These are phyloP conservation scores for Aphis craccivora DNA, from an alignment of 1,140 invertebrate genomes.

Conservation along the genomic window DNA sequence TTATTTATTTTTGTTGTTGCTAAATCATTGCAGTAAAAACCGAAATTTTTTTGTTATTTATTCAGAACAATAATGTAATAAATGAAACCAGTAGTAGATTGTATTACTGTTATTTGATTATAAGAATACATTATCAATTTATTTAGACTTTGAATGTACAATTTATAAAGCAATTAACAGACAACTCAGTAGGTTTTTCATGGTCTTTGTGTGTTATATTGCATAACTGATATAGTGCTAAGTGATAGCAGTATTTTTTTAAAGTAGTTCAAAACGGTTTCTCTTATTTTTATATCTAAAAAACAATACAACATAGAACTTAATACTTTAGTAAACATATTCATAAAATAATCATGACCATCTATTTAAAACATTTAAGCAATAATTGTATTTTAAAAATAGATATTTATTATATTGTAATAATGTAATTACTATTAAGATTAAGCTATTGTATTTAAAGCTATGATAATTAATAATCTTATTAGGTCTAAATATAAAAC, in stretches of 20 bases:
- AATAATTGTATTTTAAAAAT: background rate
- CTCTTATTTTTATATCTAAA: background rate
- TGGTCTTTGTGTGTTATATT: background rate
- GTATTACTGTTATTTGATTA: background rate
- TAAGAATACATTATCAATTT: background rate
- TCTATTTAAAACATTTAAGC: background rate
- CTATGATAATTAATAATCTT: background rate
- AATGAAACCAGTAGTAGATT: background rate
- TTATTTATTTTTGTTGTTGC: background rate
- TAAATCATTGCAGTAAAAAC: background rate
- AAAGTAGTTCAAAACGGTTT: slow-evolving; percentile 18
- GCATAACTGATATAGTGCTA: slow-evolving; percentile 6
- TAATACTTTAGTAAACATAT: no score
- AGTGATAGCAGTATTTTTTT: background rate
- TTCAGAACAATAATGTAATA: slow-evolving; percentile 26
- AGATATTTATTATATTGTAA: background rate
- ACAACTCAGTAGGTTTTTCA: background rate
- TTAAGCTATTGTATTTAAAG: background rate
- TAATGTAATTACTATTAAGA: background rate
- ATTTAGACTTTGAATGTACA: background rate
- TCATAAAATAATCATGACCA: background rate
- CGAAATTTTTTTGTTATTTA: background rate
- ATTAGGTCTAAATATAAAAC: background rate
- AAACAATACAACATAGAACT: background rate
- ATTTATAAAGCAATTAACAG: slow-evolving; percentile 15